Conservation (phyloP, 1,140 invertebrate species). For the Eurosta solidaginis region DNA sequence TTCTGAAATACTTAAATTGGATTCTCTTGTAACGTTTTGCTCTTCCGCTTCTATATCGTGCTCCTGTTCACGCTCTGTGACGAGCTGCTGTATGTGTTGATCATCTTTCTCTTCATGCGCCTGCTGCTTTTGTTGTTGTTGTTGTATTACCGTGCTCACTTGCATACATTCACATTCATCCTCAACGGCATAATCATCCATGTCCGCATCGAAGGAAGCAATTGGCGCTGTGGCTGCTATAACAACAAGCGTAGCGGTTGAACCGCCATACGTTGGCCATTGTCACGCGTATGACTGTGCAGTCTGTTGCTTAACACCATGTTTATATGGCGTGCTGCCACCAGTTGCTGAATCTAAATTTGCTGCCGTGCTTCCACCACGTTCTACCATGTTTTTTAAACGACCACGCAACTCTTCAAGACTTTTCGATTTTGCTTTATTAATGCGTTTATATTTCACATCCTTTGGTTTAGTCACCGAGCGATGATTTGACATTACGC, state of each 20-base stretch:
- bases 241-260: slow-evolving; percentile 6
- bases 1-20: slow-evolving; percentile 26
- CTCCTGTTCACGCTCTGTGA: background rate
- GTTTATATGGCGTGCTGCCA: slow-evolving; percentile 39
- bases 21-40: background rate
- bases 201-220: slow-evolving; percentile 20
- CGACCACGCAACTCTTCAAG: slow-evolving; percentile 81
- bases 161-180: background rate
- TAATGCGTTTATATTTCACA: slow-evolving; percentile 87
- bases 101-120: background rate
- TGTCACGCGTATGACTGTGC: slow-evolving; percentile 59
- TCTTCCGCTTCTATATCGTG: background rate
- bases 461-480: slow-evolving; percentile 89
- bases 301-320: slow-evolving; percentile 52
- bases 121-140: background rate
- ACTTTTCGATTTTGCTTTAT: slow-evolving; percentile 87
- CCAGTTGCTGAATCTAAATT: background rate
- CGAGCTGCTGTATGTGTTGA: background rate
- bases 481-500: slow-evolving; percentile 87
- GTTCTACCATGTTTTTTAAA: slow-evolving; percentile 82
- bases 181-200: slow-evolving; percentile 10
- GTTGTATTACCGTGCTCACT: background rate
- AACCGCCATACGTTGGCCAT: slow-evolving; percentile 8
- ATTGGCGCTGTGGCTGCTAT: slow-evolving; percentile 18
- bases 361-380: slow-evolving; percentile 60